Conservation (phyloP, 2,888 invertebrate species). For the Lissocephala sabroskyi region DNA sequence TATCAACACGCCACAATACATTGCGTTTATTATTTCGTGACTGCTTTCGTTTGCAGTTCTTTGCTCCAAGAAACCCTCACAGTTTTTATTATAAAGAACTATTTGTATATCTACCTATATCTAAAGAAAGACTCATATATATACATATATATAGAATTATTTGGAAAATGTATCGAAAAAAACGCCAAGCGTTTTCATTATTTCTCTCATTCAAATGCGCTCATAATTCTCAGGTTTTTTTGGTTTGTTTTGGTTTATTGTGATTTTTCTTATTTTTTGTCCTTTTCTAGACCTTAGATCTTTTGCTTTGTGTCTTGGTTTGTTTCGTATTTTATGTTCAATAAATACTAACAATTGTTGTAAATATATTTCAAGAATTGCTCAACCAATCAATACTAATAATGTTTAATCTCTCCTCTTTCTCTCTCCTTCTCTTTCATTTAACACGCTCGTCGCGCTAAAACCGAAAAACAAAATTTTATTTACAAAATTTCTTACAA, state of each 20-base stretch:
- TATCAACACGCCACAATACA: too few relatives aligned
- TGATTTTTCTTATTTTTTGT: slow-evolving; percentile 1
- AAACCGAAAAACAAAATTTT: slow-evolving; percentile 12
- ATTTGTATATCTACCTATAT: background rate
- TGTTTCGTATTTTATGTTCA: slow-evolving; percentile 13
- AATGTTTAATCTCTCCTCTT: slow-evolving; percentile 40
- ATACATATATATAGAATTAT: slow-evolving; percentile 1
- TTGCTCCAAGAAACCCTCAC: too few relatives aligned
- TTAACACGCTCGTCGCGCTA: background rate
- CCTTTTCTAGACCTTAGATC: too few relatives aligned
- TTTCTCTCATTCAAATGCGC: slow-evolving; percentile 37
- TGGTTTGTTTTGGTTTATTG: slow-evolving; percentile 4
- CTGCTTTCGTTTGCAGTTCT: too few relatives aligned
- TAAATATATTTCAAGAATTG: slow-evolving; percentile 19
- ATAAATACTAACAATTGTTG: slow-evolving; percentile 25
- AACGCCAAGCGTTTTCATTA: background rate
- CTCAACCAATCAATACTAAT: slow-evolving; percentile 35
- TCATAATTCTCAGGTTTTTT: slow-evolving; percentile 24
- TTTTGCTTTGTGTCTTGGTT: slow-evolving; percentile 13
- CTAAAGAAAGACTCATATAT: background rate
- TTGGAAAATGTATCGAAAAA: too few relatives aligned
- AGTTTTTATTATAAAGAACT: background rate
- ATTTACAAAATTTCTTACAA: slow-evolving; percentile 16
- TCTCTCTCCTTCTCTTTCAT: slow-evolving; percentile 31
- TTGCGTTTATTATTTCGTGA: too few relatives aligned